These are phyloP conservation scores for Crax fasciolata DNA, from an alignment of 2,797 vertebrate genomes.

Conservation along the genomic window DNA sequence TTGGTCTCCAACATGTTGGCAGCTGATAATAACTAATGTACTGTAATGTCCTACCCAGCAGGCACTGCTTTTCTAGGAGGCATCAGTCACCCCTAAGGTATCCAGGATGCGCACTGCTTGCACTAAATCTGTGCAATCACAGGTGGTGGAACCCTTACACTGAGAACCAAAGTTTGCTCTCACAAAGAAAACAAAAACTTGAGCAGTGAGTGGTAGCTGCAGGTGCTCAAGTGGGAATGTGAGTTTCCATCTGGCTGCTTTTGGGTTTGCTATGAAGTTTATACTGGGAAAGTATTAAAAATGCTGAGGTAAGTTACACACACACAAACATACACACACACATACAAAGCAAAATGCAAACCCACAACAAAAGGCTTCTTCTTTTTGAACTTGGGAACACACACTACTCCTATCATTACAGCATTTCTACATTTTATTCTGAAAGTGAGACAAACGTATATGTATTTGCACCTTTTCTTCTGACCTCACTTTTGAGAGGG, in stretches of 20 bases:
- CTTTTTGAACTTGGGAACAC: background rate
- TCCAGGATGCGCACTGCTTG: accelerated
- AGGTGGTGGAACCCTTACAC: background rate
- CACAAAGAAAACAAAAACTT: accelerated
- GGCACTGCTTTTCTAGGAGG: background rate
- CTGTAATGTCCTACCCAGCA: background rate
- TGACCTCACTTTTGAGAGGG: background rate
- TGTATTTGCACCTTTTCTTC: background rate
- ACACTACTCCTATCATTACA: too few species aligned
- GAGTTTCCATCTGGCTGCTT: background rate
- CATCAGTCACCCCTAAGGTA: background rate
- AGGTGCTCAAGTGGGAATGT: accelerated
- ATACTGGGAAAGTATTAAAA: background rate
- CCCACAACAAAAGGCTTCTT: background rate
- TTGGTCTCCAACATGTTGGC: background rate
- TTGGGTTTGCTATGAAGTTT: background rate
- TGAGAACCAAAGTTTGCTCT: background rate
- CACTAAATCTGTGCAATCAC: background rate
- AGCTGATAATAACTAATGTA: background rate
- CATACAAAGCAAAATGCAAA: background rate
- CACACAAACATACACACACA: accelerated
- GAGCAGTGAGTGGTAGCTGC: background rate
- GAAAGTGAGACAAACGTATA: background rate
- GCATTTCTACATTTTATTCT: background rate
- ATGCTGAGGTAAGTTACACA: background rate